These are phyloP conservation scores for Bradynema listronoti DNA, from an alignment of 1,140 invertebrate species.

Conservation along the genomic window DNA sequence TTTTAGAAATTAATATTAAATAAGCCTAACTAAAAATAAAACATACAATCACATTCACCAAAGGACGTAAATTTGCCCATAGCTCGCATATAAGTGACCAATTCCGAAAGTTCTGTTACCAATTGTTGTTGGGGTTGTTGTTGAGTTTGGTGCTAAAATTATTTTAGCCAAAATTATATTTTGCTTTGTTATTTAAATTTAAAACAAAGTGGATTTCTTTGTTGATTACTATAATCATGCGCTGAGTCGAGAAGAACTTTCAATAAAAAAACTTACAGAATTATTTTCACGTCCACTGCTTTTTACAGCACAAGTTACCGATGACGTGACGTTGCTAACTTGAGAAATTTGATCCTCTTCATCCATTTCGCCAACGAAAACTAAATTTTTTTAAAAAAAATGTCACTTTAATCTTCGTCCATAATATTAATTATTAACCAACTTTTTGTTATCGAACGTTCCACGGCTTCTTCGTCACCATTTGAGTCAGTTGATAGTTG, in stretches of 20 bases:
- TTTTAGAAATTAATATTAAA: background rate
- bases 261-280: too few relatives aligned
- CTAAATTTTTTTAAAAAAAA: too few relatives aligned
- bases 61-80: constrained; percentile 48
- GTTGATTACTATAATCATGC: too few relatives aligned
- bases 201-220: too few relatives aligned
- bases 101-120: constrained; percentile 33
- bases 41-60: constrained; percentile 31
- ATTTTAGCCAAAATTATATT: background rate
- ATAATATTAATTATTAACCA: background rate
- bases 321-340: too few relatives aligned
- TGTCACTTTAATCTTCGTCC: background rate
- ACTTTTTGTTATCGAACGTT: constrained; percentile 28
- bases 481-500: constrained; percentile 27
- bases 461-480: constrained; percentile 32
- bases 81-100: constrained; percentile 46
- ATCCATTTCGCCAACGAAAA: constrained; percentile 31
- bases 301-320: too few relatives aligned
- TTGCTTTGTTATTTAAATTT: too few relatives aligned
- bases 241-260: too few relatives aligned
- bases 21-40: background rate
- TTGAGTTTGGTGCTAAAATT: background rate
- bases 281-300: too few relatives aligned
- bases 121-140: background rate
- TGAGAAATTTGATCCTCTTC: constrained; percentile 30